Conservation (phyloP, 2,113 vertebrate genomes). For the Terrapene triunguis region DNA sequence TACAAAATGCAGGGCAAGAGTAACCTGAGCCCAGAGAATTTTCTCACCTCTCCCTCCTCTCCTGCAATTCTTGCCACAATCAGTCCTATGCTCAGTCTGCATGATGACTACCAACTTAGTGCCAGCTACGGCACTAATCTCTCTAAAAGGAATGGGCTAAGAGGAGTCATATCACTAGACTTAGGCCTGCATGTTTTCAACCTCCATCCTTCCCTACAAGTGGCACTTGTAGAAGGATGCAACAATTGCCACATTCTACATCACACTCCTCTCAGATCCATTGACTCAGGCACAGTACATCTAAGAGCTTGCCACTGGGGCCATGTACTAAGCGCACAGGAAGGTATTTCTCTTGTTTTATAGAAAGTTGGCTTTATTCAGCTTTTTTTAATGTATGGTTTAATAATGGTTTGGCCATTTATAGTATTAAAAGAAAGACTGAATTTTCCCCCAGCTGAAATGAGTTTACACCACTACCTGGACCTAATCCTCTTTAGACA, state of each 20-base stretch:
- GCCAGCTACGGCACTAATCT: neutral
- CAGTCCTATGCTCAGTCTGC: neutral
- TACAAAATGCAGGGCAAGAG: neutral
- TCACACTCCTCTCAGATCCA: neutral
- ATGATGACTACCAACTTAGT: neutral
- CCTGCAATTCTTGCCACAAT: neutral
- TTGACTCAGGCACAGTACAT: neutral
- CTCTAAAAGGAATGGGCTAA: neutral
- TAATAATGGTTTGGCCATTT: neutral
- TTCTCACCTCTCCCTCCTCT: neutral
- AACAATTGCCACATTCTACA: neutral
- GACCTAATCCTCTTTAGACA: neutral
- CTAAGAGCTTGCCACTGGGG: neutral
- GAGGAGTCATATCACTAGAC: rapidly evolving
- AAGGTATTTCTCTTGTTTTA: neutral
- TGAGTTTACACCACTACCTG: neutral
- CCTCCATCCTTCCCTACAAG: no score
- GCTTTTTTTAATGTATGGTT: neutral
- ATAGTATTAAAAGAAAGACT: neutral
- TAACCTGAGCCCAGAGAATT: neutral
- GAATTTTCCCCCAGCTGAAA: neutral
- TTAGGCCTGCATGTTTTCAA: neutral
- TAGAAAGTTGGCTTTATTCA: neutral
- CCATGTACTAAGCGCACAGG: neutral
- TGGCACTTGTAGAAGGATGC: neutral